Conservation (phyloP, 2,113 vertebrate species). For the Cinclus cinclus region DNA sequence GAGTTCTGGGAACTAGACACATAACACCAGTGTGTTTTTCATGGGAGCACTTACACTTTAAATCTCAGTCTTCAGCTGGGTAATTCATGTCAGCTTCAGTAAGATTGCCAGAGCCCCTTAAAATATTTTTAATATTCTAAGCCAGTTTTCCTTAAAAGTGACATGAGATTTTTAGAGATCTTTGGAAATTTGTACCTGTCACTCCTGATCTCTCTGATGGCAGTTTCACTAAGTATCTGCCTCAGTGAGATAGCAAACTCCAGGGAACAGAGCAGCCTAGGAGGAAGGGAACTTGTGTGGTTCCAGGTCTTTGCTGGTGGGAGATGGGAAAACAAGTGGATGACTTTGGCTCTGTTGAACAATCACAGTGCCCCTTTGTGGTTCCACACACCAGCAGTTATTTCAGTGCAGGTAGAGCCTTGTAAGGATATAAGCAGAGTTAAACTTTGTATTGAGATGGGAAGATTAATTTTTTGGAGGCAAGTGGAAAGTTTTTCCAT, state of each 20-base stretch:
- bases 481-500: not conserved
- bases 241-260: not conserved
- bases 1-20: slow-evolving; percentile 75
- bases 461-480: not conserved
- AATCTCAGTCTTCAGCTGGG: not conserved
- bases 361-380: not conserved
- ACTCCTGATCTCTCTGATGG: not conserved
- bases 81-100: not conserved
- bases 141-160: not conserved
- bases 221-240: not conserved
- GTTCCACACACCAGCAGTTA: not conserved
- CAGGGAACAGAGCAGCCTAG: not conserved
- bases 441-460: not conserved
- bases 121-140: not conserved
- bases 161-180: not conserved
- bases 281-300: not conserved
- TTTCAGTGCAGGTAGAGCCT: not conserved
- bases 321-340: not conserved
- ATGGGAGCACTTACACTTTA: slow-evolving; percentile 32
- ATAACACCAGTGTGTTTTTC: slow-evolving; percentile 63
- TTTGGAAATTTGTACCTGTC: slow-evolving; percentile 15
- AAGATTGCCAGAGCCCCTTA: not conserved
- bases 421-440: not conserved
- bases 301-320: not conserved
- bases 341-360: not conserved